Evolutionary conservation across 2,797 vertebrate species (phyloP).

Genomic region (Aldrovandia affinis): DNA sequence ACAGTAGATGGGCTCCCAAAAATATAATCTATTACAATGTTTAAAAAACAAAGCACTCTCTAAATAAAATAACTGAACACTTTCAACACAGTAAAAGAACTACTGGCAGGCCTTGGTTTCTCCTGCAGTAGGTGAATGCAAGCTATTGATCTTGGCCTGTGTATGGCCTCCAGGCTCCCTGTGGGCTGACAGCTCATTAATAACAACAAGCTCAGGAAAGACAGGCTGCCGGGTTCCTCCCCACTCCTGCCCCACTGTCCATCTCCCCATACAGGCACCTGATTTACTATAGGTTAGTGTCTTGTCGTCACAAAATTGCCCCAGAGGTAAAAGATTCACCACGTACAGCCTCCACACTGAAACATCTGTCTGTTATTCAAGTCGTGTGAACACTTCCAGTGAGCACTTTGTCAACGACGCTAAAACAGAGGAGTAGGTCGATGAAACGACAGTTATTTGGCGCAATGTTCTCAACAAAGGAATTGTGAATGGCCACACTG

Average conservation of each 20-base stretch:
- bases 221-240: not conserved
- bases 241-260: not conserved
- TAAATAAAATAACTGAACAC: not conserved
- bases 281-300: not conserved
- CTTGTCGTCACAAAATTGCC: too few relatives aligned
- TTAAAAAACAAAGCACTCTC: not conserved
- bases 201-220: not conserved
- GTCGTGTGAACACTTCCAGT: too few relatives aligned
- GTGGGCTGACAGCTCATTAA: constrained; percentile 23
- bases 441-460: too few relatives aligned
- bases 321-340: not conserved
- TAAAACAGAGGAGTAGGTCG: too few relatives aligned
- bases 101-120: not conserved
- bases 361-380: too few relatives aligned
- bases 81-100: not conserved
- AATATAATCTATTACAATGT: not conserved
- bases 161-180: not conserved
- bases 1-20: not conserved
- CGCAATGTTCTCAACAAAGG: too few relatives aligned
- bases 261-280: constrained; percentile 2
- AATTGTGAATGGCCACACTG: too few relatives aligned
- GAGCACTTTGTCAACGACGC: too few relatives aligned
- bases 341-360: too few relatives aligned
- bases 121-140: not conserved
- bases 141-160: constrained; percentile 10